A percentile compares a stretch with the other conserved stretches of the same genome.
These are phyloP conservation scores for Eupithecia abbreviata DNA, from an alignment of 2,888 invertebrate genomes.

Conservation along the genomic window DNA sequence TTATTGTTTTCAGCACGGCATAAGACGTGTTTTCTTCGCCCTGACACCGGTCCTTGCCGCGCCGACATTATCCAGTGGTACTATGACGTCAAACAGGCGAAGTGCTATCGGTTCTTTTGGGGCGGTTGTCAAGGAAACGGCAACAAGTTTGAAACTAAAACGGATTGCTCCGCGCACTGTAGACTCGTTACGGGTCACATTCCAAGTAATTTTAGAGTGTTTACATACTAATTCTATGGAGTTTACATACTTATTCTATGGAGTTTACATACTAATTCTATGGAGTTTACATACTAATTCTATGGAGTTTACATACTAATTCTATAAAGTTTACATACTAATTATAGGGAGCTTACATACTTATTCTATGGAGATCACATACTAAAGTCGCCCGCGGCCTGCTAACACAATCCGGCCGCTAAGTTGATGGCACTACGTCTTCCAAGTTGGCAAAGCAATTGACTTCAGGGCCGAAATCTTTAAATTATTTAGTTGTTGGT, in stretches of 20 bases:
- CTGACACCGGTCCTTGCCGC: constrained; percentile 73
- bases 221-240: neutral
- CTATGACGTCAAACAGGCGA: constrained; percentile 60
- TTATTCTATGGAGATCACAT: too few species aligned
- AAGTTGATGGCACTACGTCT: neutral
- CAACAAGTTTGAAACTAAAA: constrained; percentile 62
- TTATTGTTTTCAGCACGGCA: constrained; percentile 54
- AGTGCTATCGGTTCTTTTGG: constrained; percentile 71
- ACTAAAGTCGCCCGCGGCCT: neutral
- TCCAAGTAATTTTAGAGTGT: constrained; percentile 16
- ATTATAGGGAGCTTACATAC: too few species aligned
- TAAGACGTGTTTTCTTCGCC: constrained; percentile 68
- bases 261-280: too few species aligned
- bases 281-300: too few species aligned
- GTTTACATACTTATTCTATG: too few species aligned
- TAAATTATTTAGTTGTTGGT: neutral
- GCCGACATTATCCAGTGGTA: constrained; percentile 73
- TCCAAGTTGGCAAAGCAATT: neutral
- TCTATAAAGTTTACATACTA: too few species aligned
- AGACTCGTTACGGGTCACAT: constrained; percentile 40
- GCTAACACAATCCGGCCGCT: neutral
- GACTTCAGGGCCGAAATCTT: neutral
- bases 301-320: too few species aligned
- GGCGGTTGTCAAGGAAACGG: constrained; percentile 78
- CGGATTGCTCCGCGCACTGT: constrained; percentile 58